A percentile compares a stretch with the other conserved stretches of the same genome.
Conservation (phyloP, 2,797 vertebrate genomes). For the Chelon labrosus region DNA sequence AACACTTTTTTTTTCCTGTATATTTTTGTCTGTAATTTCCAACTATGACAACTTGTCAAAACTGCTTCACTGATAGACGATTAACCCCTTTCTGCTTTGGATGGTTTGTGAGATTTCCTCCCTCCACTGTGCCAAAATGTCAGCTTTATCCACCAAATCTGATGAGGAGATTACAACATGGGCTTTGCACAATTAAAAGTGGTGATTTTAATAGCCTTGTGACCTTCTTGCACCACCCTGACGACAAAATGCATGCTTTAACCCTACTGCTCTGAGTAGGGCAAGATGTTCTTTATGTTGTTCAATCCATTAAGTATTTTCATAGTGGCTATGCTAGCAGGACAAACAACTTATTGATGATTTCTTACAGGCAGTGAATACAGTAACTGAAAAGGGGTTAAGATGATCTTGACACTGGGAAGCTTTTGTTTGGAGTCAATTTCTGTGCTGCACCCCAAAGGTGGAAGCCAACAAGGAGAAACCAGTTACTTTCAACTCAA, state of each 20-base stretch:
- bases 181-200: not conserved
- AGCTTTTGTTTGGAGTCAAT: conserved; percentile 31
- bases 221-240: conserved; percentile 7
- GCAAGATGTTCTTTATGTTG: not conserved
- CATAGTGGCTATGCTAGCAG: accelerated
- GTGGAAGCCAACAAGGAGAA: conserved; percentile 19
- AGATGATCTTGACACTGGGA: conserved; percentile 15
- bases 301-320: not conserved
- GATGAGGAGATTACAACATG: not conserved
- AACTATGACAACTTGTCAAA: too few species aligned
- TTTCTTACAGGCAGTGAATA: conserved; percentile 13
- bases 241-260: not conserved
- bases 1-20: too few species aligned
- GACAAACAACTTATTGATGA: not conserved
- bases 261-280: not conserved
- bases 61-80: not conserved
- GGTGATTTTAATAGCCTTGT: not conserved
- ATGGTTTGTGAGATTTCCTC: conserved; percentile 3
- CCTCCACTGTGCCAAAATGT: not conserved
- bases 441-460: conserved; percentile 17
- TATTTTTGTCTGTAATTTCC: not conserved
- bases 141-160: not conserved
- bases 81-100: not conserved
- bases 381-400: not conserved
- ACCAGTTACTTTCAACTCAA: conserved; percentile 41